Conservation (phyloP, 2,888 invertebrate genomes). For the Cecidostiba fungosa region DNA sequence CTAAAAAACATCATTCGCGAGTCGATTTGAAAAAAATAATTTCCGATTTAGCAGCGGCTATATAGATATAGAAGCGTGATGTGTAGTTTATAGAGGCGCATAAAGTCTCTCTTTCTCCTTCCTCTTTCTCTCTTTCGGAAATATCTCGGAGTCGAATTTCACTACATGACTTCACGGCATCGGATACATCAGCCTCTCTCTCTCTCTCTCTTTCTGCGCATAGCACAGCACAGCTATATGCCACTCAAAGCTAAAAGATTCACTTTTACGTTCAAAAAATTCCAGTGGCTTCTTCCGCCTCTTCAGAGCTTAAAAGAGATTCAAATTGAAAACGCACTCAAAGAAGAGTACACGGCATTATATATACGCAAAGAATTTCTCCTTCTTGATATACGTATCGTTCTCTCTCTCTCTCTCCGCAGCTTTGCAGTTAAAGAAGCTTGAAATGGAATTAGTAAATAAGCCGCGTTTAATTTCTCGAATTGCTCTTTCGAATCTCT, state of each 20-base stretch:
- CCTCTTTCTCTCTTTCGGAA: slow-evolving; percentile 40
- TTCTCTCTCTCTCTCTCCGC: too few species aligned
- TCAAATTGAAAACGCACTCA: slow-evolving; percentile 36
- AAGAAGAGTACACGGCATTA: not conserved
- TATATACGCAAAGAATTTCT: not conserved
- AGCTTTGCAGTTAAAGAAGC: not conserved
- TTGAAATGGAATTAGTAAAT: not conserved
- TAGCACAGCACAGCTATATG: not conserved
- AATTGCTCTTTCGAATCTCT: not conserved
- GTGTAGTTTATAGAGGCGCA: not conserved
- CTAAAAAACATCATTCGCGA: not conserved
- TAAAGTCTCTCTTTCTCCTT: not conserved
- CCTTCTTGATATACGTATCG: not conserved
- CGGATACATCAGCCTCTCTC: slow-evolving; percentile 8
- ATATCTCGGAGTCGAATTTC: slow-evolving; percentile 58
- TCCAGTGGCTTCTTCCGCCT: slow-evolving; percentile 21
- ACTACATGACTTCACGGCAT: slow-evolving; percentile 19
- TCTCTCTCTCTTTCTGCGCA: not conserved
- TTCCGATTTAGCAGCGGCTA: too few species aligned
- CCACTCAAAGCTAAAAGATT: slow-evolving; percentile 22
- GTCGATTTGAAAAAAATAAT: not conserved
- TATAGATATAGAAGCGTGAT: not conserved
- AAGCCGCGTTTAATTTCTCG: not conserved
- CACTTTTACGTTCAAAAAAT: slow-evolving; percentile 25
- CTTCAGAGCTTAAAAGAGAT: not conserved